Base-by-base conservation (phyloP, 2,888 invertebrate species). In the Saturnia pavonia region DNA sequence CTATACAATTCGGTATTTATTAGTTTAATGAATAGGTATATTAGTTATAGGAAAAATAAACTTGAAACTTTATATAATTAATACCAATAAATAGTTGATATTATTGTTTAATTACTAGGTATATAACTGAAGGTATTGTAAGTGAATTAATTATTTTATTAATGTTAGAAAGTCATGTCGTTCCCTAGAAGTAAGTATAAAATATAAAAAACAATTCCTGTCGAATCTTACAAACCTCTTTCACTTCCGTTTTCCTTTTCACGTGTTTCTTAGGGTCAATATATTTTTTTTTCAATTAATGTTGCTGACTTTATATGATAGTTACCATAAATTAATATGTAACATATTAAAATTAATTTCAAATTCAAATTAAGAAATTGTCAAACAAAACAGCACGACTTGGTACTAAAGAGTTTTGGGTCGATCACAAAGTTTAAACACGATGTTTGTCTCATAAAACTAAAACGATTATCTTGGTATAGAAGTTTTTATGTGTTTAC, bases 401-500 rank as follows among this genome's bases (percentile, higher is more conserved):
- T 51, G 34, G 34, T 34, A 54, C 22, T 57, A 6, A 1, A 27
- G 12, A 0, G 25, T 60, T 60, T 60, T 60, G 0, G 6, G 25
- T 14, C 57, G 12, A 60, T 60, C 27, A 27, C 12, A 14, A 60
- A 27, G 12, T 27, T 27, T 27, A 27, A 27, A 60, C 14, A 60
- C 27, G 14, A 60, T 12, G 57, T 27, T 60, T 60, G 27, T 25
- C 57, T 60, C 57, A 6, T 60, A 60, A 60, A 60, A 60, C 12
- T 25, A 60, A 60, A 60, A 60, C 25, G 57, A 60, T 27, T 16
- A 25, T 60, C 57, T 60, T 60, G 25, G 57, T 57, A 57, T 0
- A 12, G 27, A 34, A 34, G 11, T 65, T 65, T 65, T 60, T 63
- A 45, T 60, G 57, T 54, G 51, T 42, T 22, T 68, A 42, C 42